Evolutionary conservation across 92 coral and sea anemone genomes (phyloP).

Genomic region (Plumapathes pennacea): DNA sequence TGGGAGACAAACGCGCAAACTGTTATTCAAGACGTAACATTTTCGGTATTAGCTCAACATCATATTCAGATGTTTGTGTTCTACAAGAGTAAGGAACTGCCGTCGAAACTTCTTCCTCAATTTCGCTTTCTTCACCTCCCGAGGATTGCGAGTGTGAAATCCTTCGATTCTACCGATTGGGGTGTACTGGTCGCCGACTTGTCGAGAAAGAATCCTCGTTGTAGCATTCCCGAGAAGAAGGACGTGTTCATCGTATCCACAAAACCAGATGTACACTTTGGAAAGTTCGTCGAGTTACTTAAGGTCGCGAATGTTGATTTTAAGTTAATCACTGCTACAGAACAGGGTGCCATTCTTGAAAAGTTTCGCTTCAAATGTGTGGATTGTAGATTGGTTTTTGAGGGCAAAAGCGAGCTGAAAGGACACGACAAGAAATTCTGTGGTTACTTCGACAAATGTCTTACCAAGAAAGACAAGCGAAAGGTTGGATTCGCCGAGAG

Average conservation of each 20-base stretch:
- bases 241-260: slow-evolving; percentile 65
- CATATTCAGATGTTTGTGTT: slow-evolving; percentile 59
- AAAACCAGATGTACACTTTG: slow-evolving; percentile 36
- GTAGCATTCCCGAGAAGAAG: slow-evolving; percentile 34
- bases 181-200: slow-evolving; percentile 29
- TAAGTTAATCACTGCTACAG: slow-evolving; percentile 20
- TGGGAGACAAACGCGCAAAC: slow-evolving; percentile 72
- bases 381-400: slow-evolving; percentile 62
- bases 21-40: slow-evolving; percentile 54
- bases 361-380: slow-evolving; percentile 63
- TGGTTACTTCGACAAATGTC: slow-evolving; percentile 74
- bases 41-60: slow-evolving; percentile 57
- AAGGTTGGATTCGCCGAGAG: slow-evolving; percentile 34
- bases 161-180: slow-evolving; percentile 48
- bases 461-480: slow-evolving; percentile 38
- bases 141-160: slow-evolving; percentile 31
- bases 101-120: slow-evolving; percentile 74
- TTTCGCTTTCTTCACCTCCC: slow-evolving; percentile 75
- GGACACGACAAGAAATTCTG: slow-evolving; percentile 69
- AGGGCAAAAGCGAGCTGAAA: slow-evolving; percentile 41
- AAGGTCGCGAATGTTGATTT: slow-evolving; percentile 24
- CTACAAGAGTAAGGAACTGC: slow-evolving; percentile 63
- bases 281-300: slow-evolving; percentile 37
- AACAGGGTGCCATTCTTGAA: slow-evolving; percentile 42
- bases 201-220: slow-evolving; percentile 44